A percentile compares a stretch with the other conserved stretches of the same genome.
Conservation (phyloP, 1,140 invertebrate species). For the Sitodiplosis mosellana region DNA sequence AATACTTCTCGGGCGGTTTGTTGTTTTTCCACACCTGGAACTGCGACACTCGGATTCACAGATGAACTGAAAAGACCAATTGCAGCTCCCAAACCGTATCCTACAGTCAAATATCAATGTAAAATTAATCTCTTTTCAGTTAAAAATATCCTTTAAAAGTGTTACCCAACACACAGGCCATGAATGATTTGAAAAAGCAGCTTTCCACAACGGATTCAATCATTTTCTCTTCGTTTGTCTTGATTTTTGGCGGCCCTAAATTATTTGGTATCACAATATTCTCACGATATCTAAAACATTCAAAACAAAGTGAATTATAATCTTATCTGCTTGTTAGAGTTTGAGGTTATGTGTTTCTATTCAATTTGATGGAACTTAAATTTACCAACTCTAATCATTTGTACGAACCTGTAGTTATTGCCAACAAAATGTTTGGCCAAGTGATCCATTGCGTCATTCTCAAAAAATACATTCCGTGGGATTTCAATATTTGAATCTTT, state of each 20-base stretch:
- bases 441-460: slow-evolving; percentile 32
- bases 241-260: slow-evolving; percentile 55
- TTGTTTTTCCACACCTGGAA: slow-evolving; percentile 50
- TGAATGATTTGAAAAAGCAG: slow-evolving; percentile 74
- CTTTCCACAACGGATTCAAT: slow-evolving; percentile 79
- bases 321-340: background rate
- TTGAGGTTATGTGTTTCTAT: too few species aligned
- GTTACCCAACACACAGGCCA: slow-evolving; percentile 79
- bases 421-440: slow-evolving; percentile 45
- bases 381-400: too few species aligned
- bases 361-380: too few species aligned
- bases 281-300: slow-evolving; percentile 39
- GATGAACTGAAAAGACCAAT: slow-evolving; percentile 91
- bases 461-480: slow-evolving; percentile 17
- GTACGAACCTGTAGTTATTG: slow-evolving; percentile 29
- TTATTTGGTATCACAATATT: slow-evolving; percentile 65
- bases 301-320: background rate
- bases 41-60: slow-evolving; percentile 72
- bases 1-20: slow-evolving; percentile 72
- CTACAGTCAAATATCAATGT: slow-evolving; percentile 30
- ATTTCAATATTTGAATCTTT: background rate
- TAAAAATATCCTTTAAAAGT: slow-evolving; percentile 1
- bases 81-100: slow-evolving; percentile 81
- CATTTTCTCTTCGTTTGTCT: slow-evolving; percentile 71
- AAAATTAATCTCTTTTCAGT: background rate